Conservation (phyloP, 2,888 invertebrate species). For the Leptogaster cylindrica region DNA sequence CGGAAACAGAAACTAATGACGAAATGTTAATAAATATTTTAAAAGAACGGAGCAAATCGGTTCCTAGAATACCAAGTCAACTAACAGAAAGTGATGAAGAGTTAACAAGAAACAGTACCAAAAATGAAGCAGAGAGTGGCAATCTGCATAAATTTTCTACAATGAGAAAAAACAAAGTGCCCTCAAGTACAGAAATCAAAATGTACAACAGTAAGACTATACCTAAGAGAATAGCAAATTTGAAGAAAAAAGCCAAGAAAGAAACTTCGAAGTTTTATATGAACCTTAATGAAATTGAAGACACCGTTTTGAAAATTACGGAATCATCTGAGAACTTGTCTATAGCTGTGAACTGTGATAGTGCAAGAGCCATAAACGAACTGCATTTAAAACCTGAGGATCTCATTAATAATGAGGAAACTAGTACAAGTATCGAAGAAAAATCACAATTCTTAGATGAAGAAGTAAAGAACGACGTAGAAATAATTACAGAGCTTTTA, state of each 20-base stretch:
- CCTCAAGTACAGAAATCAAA: conserved; percentile 64
- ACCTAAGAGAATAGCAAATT: conserved; percentile 74
- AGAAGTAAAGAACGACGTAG: conserved; percentile 68
- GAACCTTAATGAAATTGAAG: conserved; percentile 68
- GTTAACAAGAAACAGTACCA: conserved; percentile 50
- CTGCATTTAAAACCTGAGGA: conserved; percentile 38
- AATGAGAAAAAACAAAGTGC: conserved; percentile 51
- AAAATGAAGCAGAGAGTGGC: conserved; percentile 52
- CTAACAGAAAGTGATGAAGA: conserved; percentile 51
- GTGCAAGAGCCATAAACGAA: conserved; percentile 47
- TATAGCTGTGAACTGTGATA: conserved; percentile 41
- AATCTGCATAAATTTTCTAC: conserved; percentile 47
- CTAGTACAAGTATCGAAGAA: conserved; percentile 45
- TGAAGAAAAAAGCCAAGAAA: conserved; percentile 71
- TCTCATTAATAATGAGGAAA: conserved; percentile 39
- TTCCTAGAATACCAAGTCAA: conserved; percentile 56
- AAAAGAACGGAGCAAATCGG: conserved; percentile 61
- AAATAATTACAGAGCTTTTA: conserved; percentile 78
- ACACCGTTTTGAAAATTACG: conserved; percentile 67
- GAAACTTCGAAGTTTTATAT: conserved; percentile 73
- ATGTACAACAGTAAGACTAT: conserved; percentile 73
- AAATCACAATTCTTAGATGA: conserved; percentile 57
- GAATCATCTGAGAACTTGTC: conserved; percentile 69
- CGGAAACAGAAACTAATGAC: conserved; percentile 8
- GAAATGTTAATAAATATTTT: background rate